These are phyloP conservation scores for Phortica variegata DNA, from an alignment of 1,140 invertebrate species.

Conservation along the genomic window DNA sequence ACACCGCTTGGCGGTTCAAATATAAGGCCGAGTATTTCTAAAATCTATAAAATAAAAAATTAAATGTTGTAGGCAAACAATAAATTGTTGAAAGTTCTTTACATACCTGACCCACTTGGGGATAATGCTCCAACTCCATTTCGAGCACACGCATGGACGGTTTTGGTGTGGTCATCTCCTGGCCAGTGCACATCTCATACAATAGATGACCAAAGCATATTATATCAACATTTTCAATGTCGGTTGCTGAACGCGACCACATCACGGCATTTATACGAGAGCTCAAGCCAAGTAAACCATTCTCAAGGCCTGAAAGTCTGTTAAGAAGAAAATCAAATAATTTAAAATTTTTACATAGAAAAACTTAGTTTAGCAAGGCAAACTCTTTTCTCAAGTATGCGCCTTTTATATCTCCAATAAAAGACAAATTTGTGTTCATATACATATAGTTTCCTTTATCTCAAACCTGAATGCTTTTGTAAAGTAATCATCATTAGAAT, in stretches of 20 bases:
- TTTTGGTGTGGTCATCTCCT: conserved; percentile 73
- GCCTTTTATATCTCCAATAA: too few species aligned
- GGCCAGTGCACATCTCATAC: conserved; percentile 88
- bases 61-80: background rate
- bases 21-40: conserved; percentile 78
- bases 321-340: conserved; percentile 8
- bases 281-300: conserved; percentile 76
- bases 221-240: conserved; percentile 66
- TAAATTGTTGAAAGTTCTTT: background rate
- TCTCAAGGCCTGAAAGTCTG: conserved; percentile 80
- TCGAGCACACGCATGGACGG: conserved; percentile 71
- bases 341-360: too few species aligned
- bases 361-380: too few species aligned
- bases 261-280: conserved; percentile 64
- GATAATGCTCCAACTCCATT: conserved; percentile 71
- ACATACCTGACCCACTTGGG: conserved; percentile 63
- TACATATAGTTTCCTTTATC: too few species aligned
- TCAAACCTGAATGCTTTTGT: too few species aligned
- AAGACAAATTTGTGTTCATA: too few species aligned
- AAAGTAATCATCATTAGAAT: too few species aligned
- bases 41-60: conserved; percentile 60
- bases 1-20: conserved; percentile 69
- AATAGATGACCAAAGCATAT: conserved; percentile 81
- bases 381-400: too few species aligned
- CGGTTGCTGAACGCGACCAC: conserved; percentile 61